A percentile compares a stretch with the other conserved stretches of the same genome.
Evolutionary conservation across 2,888 invertebrate species (phyloP).

Genomic region (Griposia aprilina): DNA sequence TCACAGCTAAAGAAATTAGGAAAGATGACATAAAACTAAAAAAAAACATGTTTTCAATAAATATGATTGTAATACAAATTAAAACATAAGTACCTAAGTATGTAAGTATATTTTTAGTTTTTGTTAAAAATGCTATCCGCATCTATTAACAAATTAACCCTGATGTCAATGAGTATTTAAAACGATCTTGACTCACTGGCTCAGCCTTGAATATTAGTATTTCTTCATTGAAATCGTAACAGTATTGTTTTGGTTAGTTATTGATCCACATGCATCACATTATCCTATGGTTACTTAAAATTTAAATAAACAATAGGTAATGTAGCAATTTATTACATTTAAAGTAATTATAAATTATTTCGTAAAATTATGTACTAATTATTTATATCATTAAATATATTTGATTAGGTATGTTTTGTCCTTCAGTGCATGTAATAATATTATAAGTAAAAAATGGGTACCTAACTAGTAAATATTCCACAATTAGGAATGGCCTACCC

Average conservation of each 20-base stretch:
- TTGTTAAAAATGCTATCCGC: neutral
- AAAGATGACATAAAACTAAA: neutral
- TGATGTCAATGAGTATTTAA: constrained; percentile 65
- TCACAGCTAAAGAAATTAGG: neutral
- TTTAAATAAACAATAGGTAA: constrained; percentile 8
- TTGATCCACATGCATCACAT: constrained; percentile 35
- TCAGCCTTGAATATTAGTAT: constrained; percentile 62
- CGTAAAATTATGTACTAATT: neutral
- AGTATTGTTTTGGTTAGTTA: constrained; percentile 52
- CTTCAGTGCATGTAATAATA: neutral
- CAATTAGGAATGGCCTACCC: neutral
- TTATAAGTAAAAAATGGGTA: neutral
- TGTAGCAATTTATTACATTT: neutral
- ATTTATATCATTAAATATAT: neutral
- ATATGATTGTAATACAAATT: neutral
- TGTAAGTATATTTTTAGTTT: neutral
- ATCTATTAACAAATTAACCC: constrained; percentile 58
- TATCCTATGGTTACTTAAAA: neutral
- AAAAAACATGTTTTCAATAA: neutral
- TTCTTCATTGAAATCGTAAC: constrained; percentile 49
- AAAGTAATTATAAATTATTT: constrained; percentile 8
- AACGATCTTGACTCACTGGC: constrained; percentile 55
- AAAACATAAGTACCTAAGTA: neutral
- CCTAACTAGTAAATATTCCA: neutral
- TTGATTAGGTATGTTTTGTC: neutral